These are phyloP conservation scores for Hippopotamus amphibius DNA, from an alignment of 2,113 vertebrate genomes.

Conservation along the genomic window DNA sequence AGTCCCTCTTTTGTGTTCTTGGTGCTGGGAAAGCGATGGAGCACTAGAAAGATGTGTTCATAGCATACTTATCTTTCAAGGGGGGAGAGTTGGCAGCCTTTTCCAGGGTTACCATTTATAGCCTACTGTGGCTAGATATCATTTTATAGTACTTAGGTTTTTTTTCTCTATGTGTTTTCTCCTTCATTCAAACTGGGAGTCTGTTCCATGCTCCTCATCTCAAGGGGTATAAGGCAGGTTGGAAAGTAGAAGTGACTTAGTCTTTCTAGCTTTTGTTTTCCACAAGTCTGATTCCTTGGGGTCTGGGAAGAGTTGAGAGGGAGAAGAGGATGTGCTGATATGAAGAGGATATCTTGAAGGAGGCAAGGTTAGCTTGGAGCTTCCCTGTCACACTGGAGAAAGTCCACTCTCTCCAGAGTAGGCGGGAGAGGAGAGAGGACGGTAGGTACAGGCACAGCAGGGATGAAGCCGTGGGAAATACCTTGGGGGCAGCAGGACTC, in stretches of 20 bases:
- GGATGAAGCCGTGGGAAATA: neutral
- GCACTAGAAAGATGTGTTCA: neutral
- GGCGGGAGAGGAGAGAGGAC: neutral
- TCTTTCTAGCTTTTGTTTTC: neutral
- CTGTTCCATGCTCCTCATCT: neutral
- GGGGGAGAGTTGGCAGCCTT: neutral
- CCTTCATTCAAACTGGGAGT: neutral
- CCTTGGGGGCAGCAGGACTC: neutral
- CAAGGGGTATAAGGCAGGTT: neutral
- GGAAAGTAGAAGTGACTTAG: neutral
- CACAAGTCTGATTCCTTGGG: neutral
- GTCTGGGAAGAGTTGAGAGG: neutral
- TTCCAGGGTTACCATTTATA: neutral
- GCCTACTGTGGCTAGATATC: neutral
- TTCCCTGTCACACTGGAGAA: neutral
- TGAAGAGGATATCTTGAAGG: neutral
- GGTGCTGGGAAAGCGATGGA: neutral
- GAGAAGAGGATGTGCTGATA: neutral
- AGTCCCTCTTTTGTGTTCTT: neutral
- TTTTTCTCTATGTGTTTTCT: neutral
- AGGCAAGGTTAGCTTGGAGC: neutral
- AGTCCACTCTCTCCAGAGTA: neutral
- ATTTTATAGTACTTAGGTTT: neutral
- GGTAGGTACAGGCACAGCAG: neutral
- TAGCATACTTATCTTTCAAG: neutral